These are phyloP conservation scores for Thermophis baileyi DNA, from an alignment of 2,113 vertebrate genomes.

Conservation along the genomic window DNA sequence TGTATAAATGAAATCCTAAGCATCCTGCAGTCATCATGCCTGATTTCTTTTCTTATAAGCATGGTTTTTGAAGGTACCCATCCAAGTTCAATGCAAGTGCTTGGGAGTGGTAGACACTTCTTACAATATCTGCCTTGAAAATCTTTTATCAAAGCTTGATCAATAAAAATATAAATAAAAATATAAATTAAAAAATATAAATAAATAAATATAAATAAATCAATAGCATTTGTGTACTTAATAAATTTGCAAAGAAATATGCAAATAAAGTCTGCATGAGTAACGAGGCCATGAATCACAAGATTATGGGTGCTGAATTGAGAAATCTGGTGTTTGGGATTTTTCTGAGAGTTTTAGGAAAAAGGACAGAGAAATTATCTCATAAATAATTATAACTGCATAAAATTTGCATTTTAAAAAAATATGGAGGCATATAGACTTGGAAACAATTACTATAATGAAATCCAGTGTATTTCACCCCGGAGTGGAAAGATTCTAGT, in stretches of 20 bases:
- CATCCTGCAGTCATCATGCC: background rate
- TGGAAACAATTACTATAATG: background rate
- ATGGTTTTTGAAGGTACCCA: background rate
- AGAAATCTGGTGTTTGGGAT: background rate
- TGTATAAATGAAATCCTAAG: background rate
- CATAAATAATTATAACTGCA: background rate
- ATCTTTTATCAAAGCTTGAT: background rate
- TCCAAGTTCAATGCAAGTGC: background rate
- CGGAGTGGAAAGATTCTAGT: background rate
- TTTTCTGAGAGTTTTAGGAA: background rate
- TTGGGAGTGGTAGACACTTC: background rate
- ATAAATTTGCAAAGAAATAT: background rate
- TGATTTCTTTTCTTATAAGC: background rate
- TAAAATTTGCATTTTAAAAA: background rate
- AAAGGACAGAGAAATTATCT: background rate
- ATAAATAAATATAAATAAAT: background rate
- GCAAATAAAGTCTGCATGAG: background rate
- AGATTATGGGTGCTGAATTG: background rate
- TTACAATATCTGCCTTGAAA: background rate
- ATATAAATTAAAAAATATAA: too few species aligned
- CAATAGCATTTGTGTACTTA: background rate
- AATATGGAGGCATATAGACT: background rate
- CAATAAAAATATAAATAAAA: background rate
- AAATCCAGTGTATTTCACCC: background rate
- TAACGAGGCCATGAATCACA: background rate